Evolutionary conservation across 1,140 invertebrate genomes (phyloP).

Genomic region (Drosophila leontia): DNA sequence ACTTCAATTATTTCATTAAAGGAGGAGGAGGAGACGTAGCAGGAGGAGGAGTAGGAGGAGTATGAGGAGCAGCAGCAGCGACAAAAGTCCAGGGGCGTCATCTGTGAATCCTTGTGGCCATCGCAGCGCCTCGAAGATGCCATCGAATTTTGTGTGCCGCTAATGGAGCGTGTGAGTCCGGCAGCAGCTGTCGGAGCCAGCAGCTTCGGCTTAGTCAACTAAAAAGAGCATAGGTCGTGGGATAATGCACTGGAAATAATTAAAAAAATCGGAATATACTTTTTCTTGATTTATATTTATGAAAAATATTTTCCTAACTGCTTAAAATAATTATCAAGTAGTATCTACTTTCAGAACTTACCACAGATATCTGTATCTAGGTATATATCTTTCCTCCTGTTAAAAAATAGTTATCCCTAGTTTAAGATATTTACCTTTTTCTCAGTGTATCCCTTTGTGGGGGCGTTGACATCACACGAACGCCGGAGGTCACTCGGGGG

Average conservation of each 20-base stretch:
- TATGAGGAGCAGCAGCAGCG: neutral
- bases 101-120: conserved; percentile 38
- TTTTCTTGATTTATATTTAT: neutral
- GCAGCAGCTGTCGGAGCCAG: conserved; percentile 55
- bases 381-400: no score
- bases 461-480: conserved; percentile 51
- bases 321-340: no score
- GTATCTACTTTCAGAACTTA: no score
- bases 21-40: conserved; percentile 11
- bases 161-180: conserved; percentile 77
- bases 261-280: no score
- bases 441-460: conserved; percentile 5
- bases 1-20: conserved; percentile 77
- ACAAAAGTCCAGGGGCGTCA: conserved; percentile 46
- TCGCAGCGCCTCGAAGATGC: conserved; percentile 35
- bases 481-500: conserved; percentile 27
- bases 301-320: no score
- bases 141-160: conserved; percentile 56
- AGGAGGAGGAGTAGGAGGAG: conserved; percentile 6
- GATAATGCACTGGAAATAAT: conserved; percentile 4
- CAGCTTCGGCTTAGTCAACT: conserved; percentile 68
- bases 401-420: no score
- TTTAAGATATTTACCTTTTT: neutral
- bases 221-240: conserved; percentile 20
- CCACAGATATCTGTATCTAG: no score